Evolutionary conservation across 2,888 invertebrate genomes (phyloP).

Genomic region (Cordilura impudica): DNA sequence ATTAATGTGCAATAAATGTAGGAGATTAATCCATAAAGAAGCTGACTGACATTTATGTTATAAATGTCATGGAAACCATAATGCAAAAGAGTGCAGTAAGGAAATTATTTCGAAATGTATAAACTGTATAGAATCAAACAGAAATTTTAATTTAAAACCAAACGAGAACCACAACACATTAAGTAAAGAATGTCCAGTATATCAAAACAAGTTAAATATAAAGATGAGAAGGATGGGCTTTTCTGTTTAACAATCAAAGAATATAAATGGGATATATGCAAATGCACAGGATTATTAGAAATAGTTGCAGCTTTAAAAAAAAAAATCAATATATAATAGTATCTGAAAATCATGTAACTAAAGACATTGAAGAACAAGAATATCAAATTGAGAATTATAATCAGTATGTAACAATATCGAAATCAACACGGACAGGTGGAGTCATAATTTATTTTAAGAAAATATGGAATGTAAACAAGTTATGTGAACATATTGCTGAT

Average conservation of each 20-base stretch:
- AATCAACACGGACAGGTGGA: no score
- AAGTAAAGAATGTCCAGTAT: slow-evolving; percentile 24
- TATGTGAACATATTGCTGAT: no score
- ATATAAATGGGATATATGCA: background rate
- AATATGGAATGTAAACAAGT: no score
- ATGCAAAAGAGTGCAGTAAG: background rate
- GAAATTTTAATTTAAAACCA: slow-evolving; percentile 4
- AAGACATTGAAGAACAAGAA: background rate
- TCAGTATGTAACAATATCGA: no score
- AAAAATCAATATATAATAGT: background rate
- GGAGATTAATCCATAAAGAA: no score
- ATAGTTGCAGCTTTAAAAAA: background rate
- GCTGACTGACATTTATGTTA: no score
- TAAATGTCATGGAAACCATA: slow-evolving; percentile 24
- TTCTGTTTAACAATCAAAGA: slow-evolving; percentile 6
- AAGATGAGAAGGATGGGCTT: slow-evolving; percentile 27
- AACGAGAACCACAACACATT: slow-evolving; percentile 26
- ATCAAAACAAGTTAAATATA: slow-evolving; percentile 14
- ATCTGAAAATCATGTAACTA: background rate
- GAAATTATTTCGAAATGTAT: slow-evolving; percentile 16
- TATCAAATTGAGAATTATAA: no score
- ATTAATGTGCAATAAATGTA: no score
- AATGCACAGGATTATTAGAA: slow-evolving; percentile 1
- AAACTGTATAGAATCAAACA: slow-evolving; percentile 23
- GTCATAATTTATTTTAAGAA: no score